phyloP scores from a whole-genome alignment of 35 echinoderm and acorn worm genomes.

The Heliocidaris tuberculata region DNA sequence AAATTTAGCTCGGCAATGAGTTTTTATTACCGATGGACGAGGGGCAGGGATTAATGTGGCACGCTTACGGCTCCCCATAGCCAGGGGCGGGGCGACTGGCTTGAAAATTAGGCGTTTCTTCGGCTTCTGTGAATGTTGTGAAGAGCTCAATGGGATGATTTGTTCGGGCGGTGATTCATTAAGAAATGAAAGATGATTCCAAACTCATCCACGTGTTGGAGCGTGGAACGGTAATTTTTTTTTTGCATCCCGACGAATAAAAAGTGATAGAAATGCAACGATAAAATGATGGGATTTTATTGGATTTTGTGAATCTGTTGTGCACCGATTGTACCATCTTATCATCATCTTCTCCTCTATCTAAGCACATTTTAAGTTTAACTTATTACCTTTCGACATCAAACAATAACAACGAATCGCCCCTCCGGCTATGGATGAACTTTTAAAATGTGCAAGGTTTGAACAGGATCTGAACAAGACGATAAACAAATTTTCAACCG shows the following conservation, averaged over 20 bases:
- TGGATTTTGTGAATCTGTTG: not conserved
- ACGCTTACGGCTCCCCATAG: not conserved
- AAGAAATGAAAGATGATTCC: not conserved
- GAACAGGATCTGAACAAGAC: too few relatives aligned
- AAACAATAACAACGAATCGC: not conserved
- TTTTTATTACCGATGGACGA: not conserved
- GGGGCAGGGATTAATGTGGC: not conserved
- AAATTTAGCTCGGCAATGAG: not conserved
- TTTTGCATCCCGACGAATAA: conserved; percentile 1
- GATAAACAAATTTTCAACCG: too few relatives aligned
- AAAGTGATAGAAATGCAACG: not conserved
- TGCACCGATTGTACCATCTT: not conserved
- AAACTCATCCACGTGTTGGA: not conserved
- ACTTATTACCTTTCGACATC: not conserved
- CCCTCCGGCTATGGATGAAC: not conserved
- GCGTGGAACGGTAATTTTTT: not conserved
- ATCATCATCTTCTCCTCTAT: not conserved
- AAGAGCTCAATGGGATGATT: not conserved
- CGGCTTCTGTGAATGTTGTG: not conserved
- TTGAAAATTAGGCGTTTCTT: not conserved
- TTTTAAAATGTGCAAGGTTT: not conserved
- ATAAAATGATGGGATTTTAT: not conserved
- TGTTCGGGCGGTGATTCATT: not conserved
- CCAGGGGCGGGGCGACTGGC: not conserved
- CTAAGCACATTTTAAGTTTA: not conserved